These are phyloP conservation scores for Seladonia tumulorum DNA, from an alignment of 2,888 invertebrate species.

Conservation along the genomic window DNA sequence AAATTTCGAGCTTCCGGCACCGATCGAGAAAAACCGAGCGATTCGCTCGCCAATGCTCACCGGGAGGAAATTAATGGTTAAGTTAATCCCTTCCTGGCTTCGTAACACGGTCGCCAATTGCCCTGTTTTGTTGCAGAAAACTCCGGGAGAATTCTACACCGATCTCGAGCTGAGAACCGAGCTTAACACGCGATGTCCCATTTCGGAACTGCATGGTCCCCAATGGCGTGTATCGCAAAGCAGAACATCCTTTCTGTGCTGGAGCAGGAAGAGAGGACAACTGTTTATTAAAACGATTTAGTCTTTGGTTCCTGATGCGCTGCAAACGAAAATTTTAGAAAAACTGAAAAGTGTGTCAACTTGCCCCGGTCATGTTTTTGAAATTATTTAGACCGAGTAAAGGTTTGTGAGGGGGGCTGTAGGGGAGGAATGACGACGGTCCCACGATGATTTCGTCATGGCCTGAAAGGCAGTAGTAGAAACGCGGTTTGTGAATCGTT, in stretches of 20 bases:
- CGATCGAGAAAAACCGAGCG: slow-evolving; percentile 1
- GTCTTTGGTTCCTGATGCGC: no score
- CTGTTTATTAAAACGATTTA: neutral
- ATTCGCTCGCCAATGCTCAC: neutral
- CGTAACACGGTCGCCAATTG: neutral
- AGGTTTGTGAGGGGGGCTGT: neutral
- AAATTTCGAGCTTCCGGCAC: slow-evolving; percentile 6
- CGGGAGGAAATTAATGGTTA: slow-evolving; percentile 1
- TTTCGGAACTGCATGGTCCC: neutral
- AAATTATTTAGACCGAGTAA: neutral
- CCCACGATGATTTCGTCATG: neutral
- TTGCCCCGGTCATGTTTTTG: no score
- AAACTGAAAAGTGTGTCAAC: no score
- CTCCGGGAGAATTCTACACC: neutral
- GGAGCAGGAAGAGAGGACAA: neutral
- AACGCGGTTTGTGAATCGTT: slow-evolving; percentile 54
- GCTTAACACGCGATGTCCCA: neutral
- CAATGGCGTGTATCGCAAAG: neutral
- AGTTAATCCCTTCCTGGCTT: slow-evolving; percentile 1
- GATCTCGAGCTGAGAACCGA: neutral
- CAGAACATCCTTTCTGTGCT: neutral
- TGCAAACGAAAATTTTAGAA: no score
- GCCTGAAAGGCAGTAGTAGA: slow-evolving; percentile 24
- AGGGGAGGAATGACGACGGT: neutral
- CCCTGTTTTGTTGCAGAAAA: neutral